Percentiles rank a stretch among this genome's conserved stretches.
These are phyloP conservation scores for Arothron firmamentum DNA, from an alignment of 2,113 vertebrate genomes.

Conservation along the genomic window DNA sequence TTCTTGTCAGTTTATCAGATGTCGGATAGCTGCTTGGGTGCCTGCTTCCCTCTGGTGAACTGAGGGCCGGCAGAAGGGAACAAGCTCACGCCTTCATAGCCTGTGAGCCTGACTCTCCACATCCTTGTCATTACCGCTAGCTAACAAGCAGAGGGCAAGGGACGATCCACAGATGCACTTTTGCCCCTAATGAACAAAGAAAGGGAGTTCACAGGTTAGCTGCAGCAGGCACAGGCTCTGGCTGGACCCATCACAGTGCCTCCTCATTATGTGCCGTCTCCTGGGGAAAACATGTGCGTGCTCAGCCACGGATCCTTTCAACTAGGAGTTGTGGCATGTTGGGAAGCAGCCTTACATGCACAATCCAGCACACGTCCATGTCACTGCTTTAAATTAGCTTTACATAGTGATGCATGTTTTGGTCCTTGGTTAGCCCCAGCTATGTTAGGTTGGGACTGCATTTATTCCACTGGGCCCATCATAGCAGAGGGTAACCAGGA, in stretches of 20 bases:
- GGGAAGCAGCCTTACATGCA: conserved; percentile 43
- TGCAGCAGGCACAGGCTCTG: conserved; percentile 41
- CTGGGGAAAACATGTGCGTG: conserved; percentile 28
- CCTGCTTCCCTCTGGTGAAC: conserved; percentile 52
- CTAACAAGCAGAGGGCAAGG: conserved; percentile 65
- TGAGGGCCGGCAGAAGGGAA: conserved; percentile 52
- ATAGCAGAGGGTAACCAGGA: neutral
- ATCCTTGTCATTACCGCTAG: conserved; percentile 67
- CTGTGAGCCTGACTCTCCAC: conserved; percentile 56
- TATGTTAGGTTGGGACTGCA: neutral
- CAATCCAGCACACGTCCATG: conserved; percentile 40
- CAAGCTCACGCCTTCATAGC: conserved; percentile 56
- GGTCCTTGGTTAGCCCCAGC: neutral
- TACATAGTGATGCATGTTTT: neutral
- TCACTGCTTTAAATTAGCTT: conserved; percentile 51
- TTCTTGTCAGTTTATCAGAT: conserved; percentile 44
- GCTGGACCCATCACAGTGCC: conserved; percentile 57
- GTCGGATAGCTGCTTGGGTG: conserved; percentile 51
- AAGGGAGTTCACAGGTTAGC: conserved; percentile 47
- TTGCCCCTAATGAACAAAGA: conserved; percentile 67
- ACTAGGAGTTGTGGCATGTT: conserved; percentile 45
- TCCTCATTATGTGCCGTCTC: conserved; percentile 61
- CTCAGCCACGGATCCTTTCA: conserved; percentile 60
- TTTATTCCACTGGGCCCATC: neutral
- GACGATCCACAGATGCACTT: conserved; percentile 55